Evolutionary conservation across 2,888 invertebrate species (phyloP), one percentile per base, ranked within the genome.

Genomic region (Nesidiocoris tenuis): DNA sequence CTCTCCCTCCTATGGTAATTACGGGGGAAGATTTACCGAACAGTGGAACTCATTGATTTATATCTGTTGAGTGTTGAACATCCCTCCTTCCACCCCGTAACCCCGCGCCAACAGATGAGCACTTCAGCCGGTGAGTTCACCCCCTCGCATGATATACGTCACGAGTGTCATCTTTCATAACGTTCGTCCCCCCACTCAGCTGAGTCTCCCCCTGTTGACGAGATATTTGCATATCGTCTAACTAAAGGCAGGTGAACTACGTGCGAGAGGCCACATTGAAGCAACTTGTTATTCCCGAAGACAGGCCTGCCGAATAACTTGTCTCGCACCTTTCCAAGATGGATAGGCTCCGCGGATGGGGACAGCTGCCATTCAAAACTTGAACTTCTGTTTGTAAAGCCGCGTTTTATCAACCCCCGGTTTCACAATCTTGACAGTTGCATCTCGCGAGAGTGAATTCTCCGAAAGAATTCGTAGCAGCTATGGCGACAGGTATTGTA

Each of bases 1-100:
- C 55, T 55, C 55, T n/a, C 67, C 67, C 67, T 55, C 67, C 39
- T 64, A 65, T 39, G 65, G 65, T 65, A 65, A 65, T 65, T 65
- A 65, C 65, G 19, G 25, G 56, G 9, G 39, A 65, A 65, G 65
- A 65, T 65, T 65, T 65, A 65, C 65, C 19, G 39, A 39, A 12
- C 17, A 19, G 25, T 24, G 39, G 19, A 65, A 65, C 65, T 39
- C 64, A 24, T 65, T 65, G 65, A 65, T 65, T 65, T 65, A 65
- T 65, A 25, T 39, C 39, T 39, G 39, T 39, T 39, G 39, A 39
- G 39, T 39, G 39, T 39, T 39, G 39, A 39, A 12, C 39, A 39
- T 39, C 12, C 39, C 39, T n/a, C 39, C 39, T 7, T 39, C 39
- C 12, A 39, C 39, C 39, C 9, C 3, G 25, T 65, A 24, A 24